Evolutionary conservation across 2,888 invertebrate species (phyloP), one percentile per base, ranked within the genome.

Genomic region (Tipula confusa): DNA sequence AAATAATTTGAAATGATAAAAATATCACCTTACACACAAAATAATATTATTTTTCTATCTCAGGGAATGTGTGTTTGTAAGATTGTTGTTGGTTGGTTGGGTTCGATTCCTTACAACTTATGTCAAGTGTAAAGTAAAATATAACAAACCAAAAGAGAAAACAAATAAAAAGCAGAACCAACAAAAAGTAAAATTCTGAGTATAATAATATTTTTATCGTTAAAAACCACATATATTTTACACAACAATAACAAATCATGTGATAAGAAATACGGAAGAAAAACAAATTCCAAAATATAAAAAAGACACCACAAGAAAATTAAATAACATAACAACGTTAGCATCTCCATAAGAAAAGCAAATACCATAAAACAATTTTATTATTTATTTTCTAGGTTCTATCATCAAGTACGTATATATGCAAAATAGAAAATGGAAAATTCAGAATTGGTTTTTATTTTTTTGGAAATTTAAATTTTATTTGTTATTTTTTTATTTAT

Each of bases 271-370:
- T 64, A 64, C 24, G 64, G 64, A 24, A 64, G 64, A 18, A 64
- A 24, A 18, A 64, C 18, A 64, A 43, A 15, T 15, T 43, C 43
- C 15, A 15, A 43, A 15, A 43, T 43, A 43, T 15, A 43, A 43
- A 43, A 43, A 64, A 64, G 64, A 64, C 64, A 64, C 64, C 64
- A 64, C 64, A 64, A 64, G 64, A 64, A 64, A 64, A 64, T 64
- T 64, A 64, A 64, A 64, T 64, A 64, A 64, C 64, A 64, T 64
- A 64, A 64, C 64, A 64, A 64, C 24, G 64, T 64, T 24, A 64
- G 64, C 64, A 64, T 24, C 64, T 64, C 18, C 9, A 64, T 24
- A 64, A 64, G 64, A 24, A 64, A 11, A 24, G 64, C 64, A 64
- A 64, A 64, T 64, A 64, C 64, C 24, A 64, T 64, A 64, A 64